Conservation (phyloP, 2,113 vertebrate genomes). For the Carassius gibelio region DNA sequence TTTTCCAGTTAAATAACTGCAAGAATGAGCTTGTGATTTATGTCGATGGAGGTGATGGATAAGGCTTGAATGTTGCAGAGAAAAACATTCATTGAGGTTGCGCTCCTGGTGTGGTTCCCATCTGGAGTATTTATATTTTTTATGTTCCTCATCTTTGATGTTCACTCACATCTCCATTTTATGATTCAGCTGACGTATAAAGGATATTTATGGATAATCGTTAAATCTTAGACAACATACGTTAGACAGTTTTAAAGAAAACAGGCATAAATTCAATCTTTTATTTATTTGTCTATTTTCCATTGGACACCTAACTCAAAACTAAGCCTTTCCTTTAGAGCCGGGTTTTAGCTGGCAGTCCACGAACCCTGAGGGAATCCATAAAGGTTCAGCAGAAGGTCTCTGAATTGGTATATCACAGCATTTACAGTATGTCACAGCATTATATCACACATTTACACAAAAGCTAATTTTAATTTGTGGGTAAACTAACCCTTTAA, state of each 20-base stretch:
- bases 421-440: neutral
- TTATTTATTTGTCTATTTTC: slow-evolving; percentile 23
- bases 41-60: neutral
- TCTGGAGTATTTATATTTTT: slow-evolving; percentile 23
- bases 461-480: too few relatives aligned
- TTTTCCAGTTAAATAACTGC: neutral
- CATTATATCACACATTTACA: neutral
- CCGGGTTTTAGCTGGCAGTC: neutral
- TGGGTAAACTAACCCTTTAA: too few relatives aligned
- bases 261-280: neutral
- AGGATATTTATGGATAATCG: slow-evolving; percentile 21
- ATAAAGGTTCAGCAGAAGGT: neutral
- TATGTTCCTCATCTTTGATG: slow-evolving; percentile 30
- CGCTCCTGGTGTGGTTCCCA: neutral
- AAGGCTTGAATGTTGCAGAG: neutral
- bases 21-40: neutral
- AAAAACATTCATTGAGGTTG: neutral
- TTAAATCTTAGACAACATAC: neutral
- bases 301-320: neutral
- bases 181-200: slow-evolving; percentile 13
- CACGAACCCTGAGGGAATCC: neutral
- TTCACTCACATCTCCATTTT: slow-evolving; percentile 5
- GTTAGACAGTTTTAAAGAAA: slow-evolving; percentile 6
- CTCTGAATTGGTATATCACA: neutral
- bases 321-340: slow-evolving; percentile 1